Evolutionary conservation across 2,113 vertebrate genomes (phyloP).

Genomic region (Mobula hypostoma): DNA sequence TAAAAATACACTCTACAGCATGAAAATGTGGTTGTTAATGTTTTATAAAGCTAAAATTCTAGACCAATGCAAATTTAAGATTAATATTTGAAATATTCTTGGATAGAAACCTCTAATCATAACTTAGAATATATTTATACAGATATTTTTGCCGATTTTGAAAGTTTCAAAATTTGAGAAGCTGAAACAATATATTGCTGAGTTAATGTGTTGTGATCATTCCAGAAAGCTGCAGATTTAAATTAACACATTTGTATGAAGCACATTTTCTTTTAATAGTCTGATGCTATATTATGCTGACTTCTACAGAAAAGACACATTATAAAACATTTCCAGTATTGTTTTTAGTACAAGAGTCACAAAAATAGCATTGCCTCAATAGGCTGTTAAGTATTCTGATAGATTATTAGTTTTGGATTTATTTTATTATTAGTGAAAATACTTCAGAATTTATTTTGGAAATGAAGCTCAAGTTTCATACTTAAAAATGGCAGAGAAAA

Average conservation of each 20-base stretch:
- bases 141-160: background rate
- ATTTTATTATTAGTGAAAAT: background rate
- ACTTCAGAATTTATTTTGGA: background rate
- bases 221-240: background rate
- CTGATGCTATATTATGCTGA: background rate
- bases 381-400: background rate
- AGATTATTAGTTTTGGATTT: slow-evolving; percentile 4
- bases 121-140: background rate
- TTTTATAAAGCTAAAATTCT: background rate
- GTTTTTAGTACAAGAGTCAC: background rate
- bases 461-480: background rate
- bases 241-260: background rate
- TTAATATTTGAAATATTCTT: background rate
- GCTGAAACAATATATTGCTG: background rate
- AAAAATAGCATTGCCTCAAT: background rate
- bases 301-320: background rate
- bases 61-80: background rate
- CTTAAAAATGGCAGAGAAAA: background rate
- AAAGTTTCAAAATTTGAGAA: background rate
- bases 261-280: background rate
- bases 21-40: background rate
- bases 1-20: background rate
- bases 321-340: background rate
- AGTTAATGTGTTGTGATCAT: background rate
- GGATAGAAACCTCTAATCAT: background rate